Conservation (phyloP, 2,888 invertebrate species). For the Patella ulyssiponensis region DNA sequence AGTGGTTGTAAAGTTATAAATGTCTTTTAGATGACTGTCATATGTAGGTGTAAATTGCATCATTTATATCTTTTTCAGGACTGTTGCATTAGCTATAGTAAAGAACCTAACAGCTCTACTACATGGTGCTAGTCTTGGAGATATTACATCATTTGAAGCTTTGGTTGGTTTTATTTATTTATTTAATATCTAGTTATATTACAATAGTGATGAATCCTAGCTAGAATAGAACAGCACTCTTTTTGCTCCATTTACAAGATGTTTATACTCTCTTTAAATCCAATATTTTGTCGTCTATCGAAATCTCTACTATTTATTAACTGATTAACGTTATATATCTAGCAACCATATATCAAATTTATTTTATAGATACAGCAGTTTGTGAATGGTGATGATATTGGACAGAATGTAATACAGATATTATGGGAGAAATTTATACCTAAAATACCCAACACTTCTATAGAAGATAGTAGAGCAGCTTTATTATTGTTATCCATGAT, state of each 20-base stretch:
- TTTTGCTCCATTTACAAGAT: neutral
- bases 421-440: constrained; percentile 87
- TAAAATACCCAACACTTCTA: constrained; percentile 80
- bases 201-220: neutral
- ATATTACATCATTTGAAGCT: constrained; percentile 78
- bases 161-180: constrained; percentile 69
- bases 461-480: constrained; percentile 82
- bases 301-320: too few species aligned
- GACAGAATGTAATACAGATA: constrained; percentile 76
- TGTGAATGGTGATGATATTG: constrained; percentile 76
- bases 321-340: too few species aligned
- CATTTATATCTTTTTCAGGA: constrained; percentile 44
- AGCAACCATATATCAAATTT: too few species aligned
- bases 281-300: neutral
- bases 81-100: constrained; percentile 76
- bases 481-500: constrained; percentile 86
- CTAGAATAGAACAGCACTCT: too few species aligned
- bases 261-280: neutral
- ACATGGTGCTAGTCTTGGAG: constrained; percentile 76
- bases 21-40: too few species aligned
- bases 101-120: constrained; percentile 77
- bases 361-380: constrained; percentile 76
- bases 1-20: too few species aligned
- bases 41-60: too few species aligned
- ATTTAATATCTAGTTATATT: neutral